Conservation (phyloP, 2,888 invertebrate genomes). For the Thera britannica region DNA sequence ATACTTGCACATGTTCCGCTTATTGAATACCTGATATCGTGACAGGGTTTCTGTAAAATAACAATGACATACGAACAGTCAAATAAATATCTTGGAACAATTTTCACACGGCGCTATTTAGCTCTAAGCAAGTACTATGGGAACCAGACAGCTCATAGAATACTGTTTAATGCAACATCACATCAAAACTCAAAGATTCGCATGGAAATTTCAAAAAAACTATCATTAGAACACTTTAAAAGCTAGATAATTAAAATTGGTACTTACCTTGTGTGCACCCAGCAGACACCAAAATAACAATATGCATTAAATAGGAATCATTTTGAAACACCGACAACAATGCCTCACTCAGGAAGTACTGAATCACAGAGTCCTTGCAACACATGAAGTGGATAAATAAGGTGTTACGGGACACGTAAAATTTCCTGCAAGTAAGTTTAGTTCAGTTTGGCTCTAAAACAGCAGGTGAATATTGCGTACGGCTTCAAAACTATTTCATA, state of each 20-base stretch:
- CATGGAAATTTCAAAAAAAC: too few species aligned
- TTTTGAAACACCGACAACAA: constrained; percentile 75
- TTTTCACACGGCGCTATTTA: too few species aligned
- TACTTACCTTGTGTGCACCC: constrained; percentile 61
- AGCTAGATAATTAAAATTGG: background rate
- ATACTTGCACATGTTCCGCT: constrained; percentile 54
- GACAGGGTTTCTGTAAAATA: constrained; percentile 49
- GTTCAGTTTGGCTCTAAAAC: too few species aligned
- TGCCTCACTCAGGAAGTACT: constrained; percentile 68
- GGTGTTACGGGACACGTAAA: constrained; percentile 77
- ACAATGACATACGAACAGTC: too few species aligned
- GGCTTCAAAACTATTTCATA: too few species aligned
- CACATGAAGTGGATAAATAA: constrained; percentile 86
- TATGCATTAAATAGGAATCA: constrained; percentile 71
- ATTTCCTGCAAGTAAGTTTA: constrained; percentile 56
- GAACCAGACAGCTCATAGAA: too few species aligned
- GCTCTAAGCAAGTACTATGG: too few species aligned
- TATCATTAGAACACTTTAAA: too few species aligned
- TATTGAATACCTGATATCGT: constrained; percentile 55
- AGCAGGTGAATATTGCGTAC: too few species aligned
- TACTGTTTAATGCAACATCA: too few species aligned
- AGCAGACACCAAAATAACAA: constrained; percentile 81
- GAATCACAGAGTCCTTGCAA: constrained; percentile 70
- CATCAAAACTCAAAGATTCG: too few species aligned
- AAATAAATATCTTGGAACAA: too few species aligned